Conservation (phyloP, 2,113 vertebrate species). For the Deroptyus accipitrinus region DNA sequence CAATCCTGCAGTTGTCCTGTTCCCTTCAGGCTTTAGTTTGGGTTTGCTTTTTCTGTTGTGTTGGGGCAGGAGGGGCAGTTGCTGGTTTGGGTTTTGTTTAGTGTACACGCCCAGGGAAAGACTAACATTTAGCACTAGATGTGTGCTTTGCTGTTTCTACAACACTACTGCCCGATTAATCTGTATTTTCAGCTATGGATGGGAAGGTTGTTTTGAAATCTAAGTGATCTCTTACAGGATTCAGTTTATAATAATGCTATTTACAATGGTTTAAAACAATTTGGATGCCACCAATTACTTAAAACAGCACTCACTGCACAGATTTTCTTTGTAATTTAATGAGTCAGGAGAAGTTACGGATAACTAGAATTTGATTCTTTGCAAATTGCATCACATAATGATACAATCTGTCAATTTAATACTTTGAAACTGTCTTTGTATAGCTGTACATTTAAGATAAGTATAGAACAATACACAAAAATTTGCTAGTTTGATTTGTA, state of each 20-base stretch:
- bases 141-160: background rate
- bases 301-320: background rate
- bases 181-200: background rate
- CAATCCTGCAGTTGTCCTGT: background rate
- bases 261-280: background rate
- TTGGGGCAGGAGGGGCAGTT: background rate
- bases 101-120: background rate
- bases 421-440: background rate
- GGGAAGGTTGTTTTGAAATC: background rate
- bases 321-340: background rate
- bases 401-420: background rate
- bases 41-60: background rate
- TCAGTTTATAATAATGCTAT: background rate
- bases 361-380: background rate
- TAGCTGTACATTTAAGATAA: background rate
- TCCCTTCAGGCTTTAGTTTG: background rate
- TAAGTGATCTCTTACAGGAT: background rate
- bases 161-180: background rate
- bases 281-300: background rate
- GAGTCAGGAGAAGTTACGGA: background rate
- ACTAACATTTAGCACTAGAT: background rate
- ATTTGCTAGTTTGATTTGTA: background rate
- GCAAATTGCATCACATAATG: background rate
- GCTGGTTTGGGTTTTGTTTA: background rate
- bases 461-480: background rate